Evolutionary conservation across 2,113 vertebrate genomes (phyloP), one percentile per base, ranked within the genome.

Genomic region (Sarotherodon lohbergeri): DNA sequence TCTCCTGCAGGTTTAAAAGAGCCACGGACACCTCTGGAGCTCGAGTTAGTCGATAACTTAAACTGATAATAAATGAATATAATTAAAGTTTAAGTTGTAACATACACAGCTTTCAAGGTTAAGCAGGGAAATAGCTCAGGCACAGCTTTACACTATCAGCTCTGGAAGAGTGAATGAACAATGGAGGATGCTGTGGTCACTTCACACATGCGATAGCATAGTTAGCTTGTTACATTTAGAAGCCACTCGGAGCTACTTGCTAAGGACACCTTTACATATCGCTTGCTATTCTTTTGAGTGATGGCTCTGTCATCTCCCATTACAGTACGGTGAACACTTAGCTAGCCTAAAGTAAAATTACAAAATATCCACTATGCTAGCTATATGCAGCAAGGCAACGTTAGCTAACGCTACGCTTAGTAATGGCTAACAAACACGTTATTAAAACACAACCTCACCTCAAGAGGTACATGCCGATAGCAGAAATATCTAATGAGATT

Each of bases 81-180:
- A 9, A 61, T 36, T 27, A 29, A 48, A 7, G 9, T 13, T 34
- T 36, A n/a, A 81, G 59, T 12, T 14, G 7, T 27, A 46, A 46
- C 13, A 17, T 32, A 17, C 17, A 32, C 2, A 29, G 1, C 4
- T 57, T n/a, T n/a, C 16, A 50, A 16, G n/a, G 36, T 22, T 61
- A 22, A 68, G 14, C 19, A 34, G 14, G 27, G 1, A 80, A 22
- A 14, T 8, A 22, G 6, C 7, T 36, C 61, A 84, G 17, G 3
- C 83, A 54, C n/a, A 41, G 14, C 11, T 2, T 32, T 19, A 84
- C 27, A 56, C 6, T 85, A 46, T 71, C 71, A 80, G 24, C 63
- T 46, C 27, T 63, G 61, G 63, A 11, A 27, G 14, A 86, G 54
- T 90, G 81, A 88, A 90, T 90, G 90, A 92, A 95, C 93, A 93